Evolutionary conservation across 1,140 invertebrate genomes (phyloP).

Genomic region (Pogonus chalceus): DNA sequence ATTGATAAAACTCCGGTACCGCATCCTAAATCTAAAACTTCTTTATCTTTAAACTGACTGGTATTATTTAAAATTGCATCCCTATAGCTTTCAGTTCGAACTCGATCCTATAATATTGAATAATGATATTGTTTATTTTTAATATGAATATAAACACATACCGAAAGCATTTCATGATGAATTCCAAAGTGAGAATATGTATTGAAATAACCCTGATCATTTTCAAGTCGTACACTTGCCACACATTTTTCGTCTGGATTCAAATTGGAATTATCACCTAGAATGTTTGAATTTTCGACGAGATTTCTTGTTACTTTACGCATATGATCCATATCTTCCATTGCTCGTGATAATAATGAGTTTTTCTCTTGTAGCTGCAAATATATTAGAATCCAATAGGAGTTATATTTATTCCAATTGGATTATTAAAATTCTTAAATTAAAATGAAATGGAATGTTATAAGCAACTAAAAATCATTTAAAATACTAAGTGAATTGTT

Average conservation of each 20-base stretch:
- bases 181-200: constrained; percentile 97
- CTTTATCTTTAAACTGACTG: constrained; percentile 57
- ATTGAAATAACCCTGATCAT: constrained; percentile 80
- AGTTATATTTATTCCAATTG: constrained; percentile 11
- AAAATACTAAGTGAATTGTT: too few species aligned
- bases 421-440: too few species aligned
- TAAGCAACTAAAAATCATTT: too few species aligned
- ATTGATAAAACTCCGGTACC: constrained; percentile 91
- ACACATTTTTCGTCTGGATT: constrained; percentile 23
- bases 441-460: too few species aligned
- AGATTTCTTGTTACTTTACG: constrained; percentile 43
- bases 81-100: constrained; percentile 86
- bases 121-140: not conserved
- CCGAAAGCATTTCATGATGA: constrained; percentile 89
- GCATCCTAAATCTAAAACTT: constrained; percentile 87
- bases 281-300: constrained; percentile 25
- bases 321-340: constrained; percentile 54
- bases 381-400: constrained; percentile 23
- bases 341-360: constrained; percentile 44
- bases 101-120: constrained; percentile 58
- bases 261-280: constrained; percentile 22
- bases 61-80: constrained; percentile 85
- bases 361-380: constrained; percentile 43
- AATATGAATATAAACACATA: constrained; percentile 32
- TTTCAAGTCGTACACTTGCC: constrained; percentile 40